Percentiles rank a stretch among this genome's conserved stretches.
phyloP scores from a whole-genome alignment of 2,888 invertebrate species.

The Biston betularia region DNA sequence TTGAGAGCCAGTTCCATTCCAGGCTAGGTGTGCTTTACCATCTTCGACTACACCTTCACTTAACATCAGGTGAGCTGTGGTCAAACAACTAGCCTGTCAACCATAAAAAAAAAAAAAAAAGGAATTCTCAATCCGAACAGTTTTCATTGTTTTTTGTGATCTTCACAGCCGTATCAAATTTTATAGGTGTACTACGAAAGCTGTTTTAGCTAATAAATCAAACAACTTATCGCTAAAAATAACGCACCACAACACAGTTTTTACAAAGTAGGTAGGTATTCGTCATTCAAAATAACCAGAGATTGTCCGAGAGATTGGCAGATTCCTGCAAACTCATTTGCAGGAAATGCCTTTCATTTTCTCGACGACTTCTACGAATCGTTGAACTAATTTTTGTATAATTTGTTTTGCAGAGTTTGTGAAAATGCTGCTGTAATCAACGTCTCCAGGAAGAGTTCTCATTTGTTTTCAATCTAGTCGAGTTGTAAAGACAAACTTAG shows the following conservation, averaged over 20 bases:
- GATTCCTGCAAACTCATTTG: constrained; percentile 16
- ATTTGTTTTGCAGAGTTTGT: constrained; percentile 84
- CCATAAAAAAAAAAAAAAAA: too few relatives aligned
- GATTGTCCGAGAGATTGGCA: constrained; percentile 41
- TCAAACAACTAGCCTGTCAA: too few relatives aligned
- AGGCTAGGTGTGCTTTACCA: too few relatives aligned
- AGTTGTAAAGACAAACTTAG: constrained; percentile 27
- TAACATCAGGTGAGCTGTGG: too few relatives aligned
- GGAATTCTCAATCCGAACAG: background rate
- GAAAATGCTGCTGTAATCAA: constrained; percentile 84
- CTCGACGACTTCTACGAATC: constrained; percentile 12
- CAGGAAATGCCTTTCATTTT: constrained; percentile 31
- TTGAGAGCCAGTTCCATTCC: too few relatives aligned
- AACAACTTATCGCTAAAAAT: constrained; percentile 26
- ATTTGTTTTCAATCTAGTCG: constrained; percentile 54
- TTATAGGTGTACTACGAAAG: constrained; percentile 14
- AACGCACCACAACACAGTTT: constrained; percentile 28
- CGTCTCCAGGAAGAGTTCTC: constrained; percentile 65
- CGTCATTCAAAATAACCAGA: constrained; percentile 20
- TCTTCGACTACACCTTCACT: too few relatives aligned
- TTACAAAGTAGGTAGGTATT: constrained; percentile 22
- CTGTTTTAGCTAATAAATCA: constrained; percentile 33
- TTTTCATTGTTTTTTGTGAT: constrained; percentile 2
- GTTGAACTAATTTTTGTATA: constrained; percentile 29
- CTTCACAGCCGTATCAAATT: background rate